A percentile compares a stretch with the other conserved stretches of the same genome.
Evolutionary conservation across 2,888 invertebrate genomes (phyloP).

Genomic region (Pecten maximus): DNA sequence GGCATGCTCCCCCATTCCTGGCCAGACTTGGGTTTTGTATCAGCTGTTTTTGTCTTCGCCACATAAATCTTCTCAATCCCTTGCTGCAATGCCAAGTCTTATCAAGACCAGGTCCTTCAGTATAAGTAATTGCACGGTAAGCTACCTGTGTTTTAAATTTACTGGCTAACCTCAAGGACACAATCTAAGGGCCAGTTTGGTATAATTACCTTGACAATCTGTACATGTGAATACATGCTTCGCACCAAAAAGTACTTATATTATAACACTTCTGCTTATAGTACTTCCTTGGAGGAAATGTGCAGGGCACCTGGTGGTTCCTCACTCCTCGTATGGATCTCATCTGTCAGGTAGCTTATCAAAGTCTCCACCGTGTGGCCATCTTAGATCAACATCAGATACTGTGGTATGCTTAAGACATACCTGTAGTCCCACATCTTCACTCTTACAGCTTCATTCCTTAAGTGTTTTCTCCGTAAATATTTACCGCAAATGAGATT

Average conservation of each 20-base stretch:
- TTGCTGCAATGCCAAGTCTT: constrained; percentile 27
- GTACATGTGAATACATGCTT: neutral
- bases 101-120: neutral
- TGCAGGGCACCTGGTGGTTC: neutral
- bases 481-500: neutral
- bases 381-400: constrained; percentile 14
- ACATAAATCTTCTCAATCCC: constrained; percentile 1
- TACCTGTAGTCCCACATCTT: neutral
- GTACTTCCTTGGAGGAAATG: neutral
- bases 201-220: neutral
- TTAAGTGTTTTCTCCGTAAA: neutral
- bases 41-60: constrained; percentile 9
- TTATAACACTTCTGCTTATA: neutral
- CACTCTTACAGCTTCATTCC: neutral
- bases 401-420: neutral
- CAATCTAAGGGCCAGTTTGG: neutral
- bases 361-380: neutral
- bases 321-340: neutral
- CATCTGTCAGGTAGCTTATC: constrained; percentile 5
- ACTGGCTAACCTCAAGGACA: neutral
- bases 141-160: constrained; percentile 17
- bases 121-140: neutral
- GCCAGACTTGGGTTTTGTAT: neutral
- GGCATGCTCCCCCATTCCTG: constrained; percentile 12
- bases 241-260: neutral